These are phyloP conservation scores for Plagiodera versicolora DNA, from an alignment of 2,888 invertebrate species.

Conservation along the genomic window DNA sequence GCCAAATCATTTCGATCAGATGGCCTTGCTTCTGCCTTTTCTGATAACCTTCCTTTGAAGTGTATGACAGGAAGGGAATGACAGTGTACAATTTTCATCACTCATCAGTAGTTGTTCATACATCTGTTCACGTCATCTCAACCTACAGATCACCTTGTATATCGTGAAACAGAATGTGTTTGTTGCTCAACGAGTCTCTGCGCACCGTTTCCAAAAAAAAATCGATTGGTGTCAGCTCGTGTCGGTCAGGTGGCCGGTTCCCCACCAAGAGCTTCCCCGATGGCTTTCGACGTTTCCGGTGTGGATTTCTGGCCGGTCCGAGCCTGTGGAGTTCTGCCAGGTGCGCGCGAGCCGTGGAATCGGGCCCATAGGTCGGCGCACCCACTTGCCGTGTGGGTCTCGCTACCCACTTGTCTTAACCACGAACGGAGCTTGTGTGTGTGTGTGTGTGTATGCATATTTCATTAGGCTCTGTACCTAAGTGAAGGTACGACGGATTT, in stretches of 20 bases:
- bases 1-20: too few species aligned
- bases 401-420: constrained; percentile 42
- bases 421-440: constrained; percentile 40
- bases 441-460: constrained; percentile 46
- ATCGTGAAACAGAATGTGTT: too few species aligned
- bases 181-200: too few species aligned
- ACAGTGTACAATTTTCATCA: too few species aligned
- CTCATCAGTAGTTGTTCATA: too few species aligned
- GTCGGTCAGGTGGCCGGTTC: background rate
- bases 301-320: constrained; percentile 8
- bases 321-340: constrained; percentile 28
- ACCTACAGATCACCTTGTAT: too few species aligned
- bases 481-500: constrained; percentile 15
- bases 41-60: too few species aligned
- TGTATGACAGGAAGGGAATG: too few species aligned
- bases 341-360: constrained; percentile 30
- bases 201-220: too few species aligned
- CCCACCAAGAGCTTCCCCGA: background rate
- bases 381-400: constrained; percentile 47
- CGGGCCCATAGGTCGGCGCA: constrained; percentile 41
- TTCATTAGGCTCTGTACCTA: constrained; percentile 44
- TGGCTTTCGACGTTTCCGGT: background rate
- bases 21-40: too few species aligned
- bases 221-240: background rate
- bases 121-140: too few species aligned